phyloP scores from a whole-genome alignment of 2,888 invertebrate species.

The Kuschelorhynchus macadamiae region DNA sequence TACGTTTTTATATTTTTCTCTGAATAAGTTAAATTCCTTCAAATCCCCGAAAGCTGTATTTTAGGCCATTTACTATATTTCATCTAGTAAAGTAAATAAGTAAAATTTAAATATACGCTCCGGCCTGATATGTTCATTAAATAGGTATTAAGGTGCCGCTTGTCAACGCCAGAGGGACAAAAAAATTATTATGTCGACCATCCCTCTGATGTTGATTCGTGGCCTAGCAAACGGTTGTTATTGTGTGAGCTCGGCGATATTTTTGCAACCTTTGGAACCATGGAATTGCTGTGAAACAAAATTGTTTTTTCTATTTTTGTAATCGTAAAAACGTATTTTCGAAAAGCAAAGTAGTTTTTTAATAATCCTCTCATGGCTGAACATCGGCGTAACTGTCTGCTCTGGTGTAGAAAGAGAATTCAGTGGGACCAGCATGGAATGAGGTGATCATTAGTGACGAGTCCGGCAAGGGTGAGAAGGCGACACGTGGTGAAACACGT shows the following conservation, averaged over 20 bases:
- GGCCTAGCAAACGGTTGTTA: constrained; percentile 61
- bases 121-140: constrained; percentile 60
- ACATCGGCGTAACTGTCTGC: no score
- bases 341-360: no score
- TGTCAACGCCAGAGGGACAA: constrained; percentile 53
- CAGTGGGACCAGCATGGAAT: no score
- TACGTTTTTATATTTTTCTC: constrained; percentile 30
- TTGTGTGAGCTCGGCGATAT: constrained; percentile 63
- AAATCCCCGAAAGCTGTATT: constrained; percentile 36
- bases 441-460: no score
- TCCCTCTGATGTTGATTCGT: constrained; percentile 60
- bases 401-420: no score
- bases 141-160: constrained; percentile 59
- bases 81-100: constrained; percentile 47
- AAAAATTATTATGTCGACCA: constrained; percentile 60
- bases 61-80: constrained; percentile 42
- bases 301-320: no score
- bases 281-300: no score
- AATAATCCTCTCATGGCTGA: no score
- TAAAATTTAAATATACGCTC: constrained; percentile 56
- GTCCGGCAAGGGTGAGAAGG: no score
- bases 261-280: constrained; percentile 55
- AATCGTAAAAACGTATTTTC: no score
- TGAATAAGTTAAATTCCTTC: constrained; percentile 30
- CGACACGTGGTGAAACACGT: no score